Base-by-base conservation (phyloP, 2,888 invertebrate genomes). In the Agrotis clavis region DNA sequence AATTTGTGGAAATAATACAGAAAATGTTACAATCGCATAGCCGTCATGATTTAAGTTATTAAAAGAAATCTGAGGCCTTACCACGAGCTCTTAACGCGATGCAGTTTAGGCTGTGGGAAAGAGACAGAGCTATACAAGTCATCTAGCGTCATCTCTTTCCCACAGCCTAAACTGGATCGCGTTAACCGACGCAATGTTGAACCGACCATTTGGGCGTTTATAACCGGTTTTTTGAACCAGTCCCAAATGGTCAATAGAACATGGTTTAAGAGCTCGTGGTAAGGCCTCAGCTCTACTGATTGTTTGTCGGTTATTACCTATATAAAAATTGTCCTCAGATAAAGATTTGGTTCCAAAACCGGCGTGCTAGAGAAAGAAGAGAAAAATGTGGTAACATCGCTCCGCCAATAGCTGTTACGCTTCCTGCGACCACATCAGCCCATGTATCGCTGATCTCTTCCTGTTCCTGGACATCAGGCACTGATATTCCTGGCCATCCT, bases 301-400 rank as follows among this genome's bases (percentile, higher is more conserved):
- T 63, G 30, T 11, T 30, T 35, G 11, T 11, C 13, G 21, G 25
- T 54, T 9, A 54, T 7, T 70, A 62, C 19, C n/a, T 0, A 48
- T 47, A 35, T 50, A 51, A 51, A 45, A 35, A 50, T 75, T 75
- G 57, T 71, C 90, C 88, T 30, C 88, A 96, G 96, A 96, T 96
- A 67, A 96, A 98, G 95, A 98, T 98, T 84, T 98, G 98, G 98
- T 98, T 98, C 90, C 98, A 98, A 97, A 98, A 98, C 91, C 97
- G 98, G 60, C 96, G 98, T 63, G 98, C 98, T 0, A 96, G 98
- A 48, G 98, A 98, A 87, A 94, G 98, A 81, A 96, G 98, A 83
- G 98, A 98, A 91, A 97, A 97, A 86, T 91, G 89, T 66, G 82
- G 86, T 1, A 91, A 78, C 35, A 92, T 96, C 2, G 81, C 89